phyloP scores from a whole-genome alignment of 35 echinoderm and acorn worm genomes.

The Apostichopus parvimensis region DNA sequence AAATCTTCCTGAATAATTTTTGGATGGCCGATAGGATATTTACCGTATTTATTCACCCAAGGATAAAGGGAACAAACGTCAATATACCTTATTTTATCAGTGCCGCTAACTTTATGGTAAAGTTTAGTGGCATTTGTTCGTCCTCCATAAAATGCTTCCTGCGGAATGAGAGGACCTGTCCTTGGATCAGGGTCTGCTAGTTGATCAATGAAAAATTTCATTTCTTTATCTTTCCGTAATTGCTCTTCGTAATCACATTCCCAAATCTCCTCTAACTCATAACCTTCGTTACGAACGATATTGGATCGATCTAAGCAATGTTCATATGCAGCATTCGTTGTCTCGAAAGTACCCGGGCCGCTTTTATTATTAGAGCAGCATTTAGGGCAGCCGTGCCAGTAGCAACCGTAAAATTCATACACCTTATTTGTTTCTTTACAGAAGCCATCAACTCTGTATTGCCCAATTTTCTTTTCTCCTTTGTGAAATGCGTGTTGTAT shows the following conservation, averaged over 20 bases:
- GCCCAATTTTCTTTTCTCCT: constrained; percentile 56
- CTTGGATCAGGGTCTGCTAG: background rate
- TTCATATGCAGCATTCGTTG: constrained; percentile 45
- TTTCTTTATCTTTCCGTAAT: background rate
- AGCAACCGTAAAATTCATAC: constrained; percentile 69
- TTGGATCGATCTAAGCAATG: background rate
- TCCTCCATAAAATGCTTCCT: constrained; percentile 71
- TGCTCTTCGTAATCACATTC: constrained; percentile 45
- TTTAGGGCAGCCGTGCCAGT: constrained; percentile 42
- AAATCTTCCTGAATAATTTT: constrained; percentile 1
- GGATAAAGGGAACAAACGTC: constrained; percentile 69
- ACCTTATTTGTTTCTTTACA: constrained; percentile 32
- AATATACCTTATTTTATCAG: constrained; percentile 62
- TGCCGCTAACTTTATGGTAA: constrained; percentile 30
- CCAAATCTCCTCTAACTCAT: constrained; percentile 17
- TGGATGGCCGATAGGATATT: constrained; percentile 48
- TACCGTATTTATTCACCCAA: constrained; percentile 59
- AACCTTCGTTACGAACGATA: background rate
- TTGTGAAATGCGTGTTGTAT: constrained; percentile 59
- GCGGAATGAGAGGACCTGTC: constrained; percentile 34
- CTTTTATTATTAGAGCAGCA: background rate
- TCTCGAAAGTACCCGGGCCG: background rate
- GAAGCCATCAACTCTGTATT: constrained; percentile 64
- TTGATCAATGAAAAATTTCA: background rate
- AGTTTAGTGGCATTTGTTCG: constrained; percentile 65